A percentile compares a stretch with the other conserved stretches of the same genome.
These are phyloP conservation scores for Diarsia mendica DNA, from an alignment of 2,888 invertebrate species.

Conservation along the genomic window DNA sequence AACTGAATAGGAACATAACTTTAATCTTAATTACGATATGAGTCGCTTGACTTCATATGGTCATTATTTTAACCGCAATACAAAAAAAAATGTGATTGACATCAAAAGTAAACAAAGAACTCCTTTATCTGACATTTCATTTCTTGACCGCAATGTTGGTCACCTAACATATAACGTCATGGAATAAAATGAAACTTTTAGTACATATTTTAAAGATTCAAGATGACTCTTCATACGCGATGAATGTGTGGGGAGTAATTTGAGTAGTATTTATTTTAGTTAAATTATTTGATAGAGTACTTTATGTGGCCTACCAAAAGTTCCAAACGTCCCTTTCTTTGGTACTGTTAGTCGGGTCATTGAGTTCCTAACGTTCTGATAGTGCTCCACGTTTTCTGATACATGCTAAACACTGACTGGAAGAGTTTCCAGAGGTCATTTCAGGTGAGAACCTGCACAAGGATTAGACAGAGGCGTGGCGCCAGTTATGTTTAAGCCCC, in stretches of 20 bases:
- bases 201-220: not conserved
- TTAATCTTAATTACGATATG: constrained; percentile 43
- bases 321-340: not conserved
- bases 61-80: constrained; percentile 22
- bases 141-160: constrained; percentile 28
- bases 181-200: not conserved
- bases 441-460: not conserved
- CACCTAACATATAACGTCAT: not conserved
- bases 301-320: not conserved
- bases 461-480: not conserved
- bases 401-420: too few relatives aligned
- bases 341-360: not conserved
- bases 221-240: not conserved
- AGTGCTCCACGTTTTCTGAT: not conserved
- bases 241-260: not conserved
- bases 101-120: constrained; percentile 39
- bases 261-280: not conserved
- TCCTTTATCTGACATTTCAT: constrained; percentile 27
- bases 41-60: constrained; percentile 32
- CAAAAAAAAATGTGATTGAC: constrained; percentile 24
- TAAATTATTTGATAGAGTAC: not conserved
- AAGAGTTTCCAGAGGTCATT: too few relatives aligned
- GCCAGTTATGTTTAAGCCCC: not conserved
- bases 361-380: not conserved
- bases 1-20: constrained; percentile 43